Percentiles rank a stretch among this genome's conserved stretches.
Evolutionary conservation across 2,797 vertebrate genomes (phyloP).

Genomic region (Artibeus lituratus): DNA sequence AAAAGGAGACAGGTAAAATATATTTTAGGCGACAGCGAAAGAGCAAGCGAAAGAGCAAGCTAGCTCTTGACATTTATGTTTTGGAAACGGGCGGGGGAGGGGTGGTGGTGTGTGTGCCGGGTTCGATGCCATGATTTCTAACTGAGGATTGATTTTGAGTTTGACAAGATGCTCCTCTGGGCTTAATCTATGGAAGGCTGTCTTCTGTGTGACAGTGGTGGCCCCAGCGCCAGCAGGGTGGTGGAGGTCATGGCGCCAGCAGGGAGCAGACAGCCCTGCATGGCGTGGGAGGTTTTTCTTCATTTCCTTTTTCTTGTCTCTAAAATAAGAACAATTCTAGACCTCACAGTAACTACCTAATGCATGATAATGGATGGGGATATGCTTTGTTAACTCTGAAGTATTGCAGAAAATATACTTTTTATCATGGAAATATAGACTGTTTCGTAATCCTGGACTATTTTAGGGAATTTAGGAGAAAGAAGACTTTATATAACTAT

Average conservation of each 20-base stretch:
- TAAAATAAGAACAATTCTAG: not conserved
- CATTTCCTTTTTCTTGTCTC: not conserved
- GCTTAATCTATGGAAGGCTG: not conserved
- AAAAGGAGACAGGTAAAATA: not conserved
- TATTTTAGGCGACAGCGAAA: not conserved
- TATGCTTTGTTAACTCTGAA: slow-evolving; percentile 6
- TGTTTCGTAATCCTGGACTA: not conserved
- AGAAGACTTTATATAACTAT: not conserved
- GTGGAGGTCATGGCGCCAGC: not conserved
- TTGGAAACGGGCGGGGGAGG: not conserved
- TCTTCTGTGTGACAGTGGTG: not conserved
- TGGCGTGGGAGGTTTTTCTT: not conserved
- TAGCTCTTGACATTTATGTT: not conserved
- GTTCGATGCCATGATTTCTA: fast-evolving
- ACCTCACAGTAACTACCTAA: not conserved
- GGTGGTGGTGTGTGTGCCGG: not conserved
- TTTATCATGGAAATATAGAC: not conserved
- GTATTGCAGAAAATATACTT: not conserved
- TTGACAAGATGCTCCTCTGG: not conserved
- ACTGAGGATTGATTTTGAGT: not conserved
- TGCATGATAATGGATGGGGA: not conserved
- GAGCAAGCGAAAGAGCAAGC: not conserved
- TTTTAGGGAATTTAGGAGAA: not conserved
- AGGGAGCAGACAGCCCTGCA: not conserved
- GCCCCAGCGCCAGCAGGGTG: too few relatives aligned